Evolutionary conservation across 2,113 vertebrate species (phyloP), one percentile per base, ranked within the genome.

Genomic region (Nycticryphes semicollaris): DNA sequence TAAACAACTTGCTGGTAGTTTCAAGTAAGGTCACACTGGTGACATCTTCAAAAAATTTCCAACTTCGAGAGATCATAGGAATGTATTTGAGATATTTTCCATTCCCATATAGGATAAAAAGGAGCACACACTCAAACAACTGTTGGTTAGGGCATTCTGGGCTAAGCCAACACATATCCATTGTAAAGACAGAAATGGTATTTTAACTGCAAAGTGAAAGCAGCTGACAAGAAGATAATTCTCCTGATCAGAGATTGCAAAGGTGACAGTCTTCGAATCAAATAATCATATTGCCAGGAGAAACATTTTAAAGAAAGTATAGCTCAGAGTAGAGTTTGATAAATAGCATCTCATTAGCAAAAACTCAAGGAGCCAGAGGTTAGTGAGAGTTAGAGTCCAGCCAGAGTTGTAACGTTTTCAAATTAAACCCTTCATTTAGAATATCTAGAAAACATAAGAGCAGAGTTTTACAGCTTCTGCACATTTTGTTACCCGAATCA

Each of bases 341-440:
- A 89, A 95, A 94, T 84, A 75, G 73, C 57, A 62, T 33, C 86
- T 96, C 90, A 87, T 94, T 93, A 96, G 80, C 53, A 56, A 89
- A 81, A 72, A 78, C 57, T 89, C 43, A 53, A 78, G 47, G 81
- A 87, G 87, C 8, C 82, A 92, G 67, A 94, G 89, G 92, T 87
- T 84, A 94, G 78, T 8, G 27, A 63, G 53, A 93, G 68, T n/a
- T 73, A 78, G 68, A 79, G 89, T 63, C 92, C 89, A 87, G 90
- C 60, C 77, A 87, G 83, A 94, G 81, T 92, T 89, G 73, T 89
- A 92, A 67, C 1, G 0, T 80, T 91, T 97, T 81, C 57, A 92
- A 94, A 95, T 96, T 86, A 96, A 92, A 81, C 39, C 33, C 53
- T 87, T 87, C 43, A 68, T 89, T 93, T 89, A 85, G 85, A 94